Base-by-base conservation (phyloP, 2,888 invertebrate species). In the Globia sparganii region DNA sequence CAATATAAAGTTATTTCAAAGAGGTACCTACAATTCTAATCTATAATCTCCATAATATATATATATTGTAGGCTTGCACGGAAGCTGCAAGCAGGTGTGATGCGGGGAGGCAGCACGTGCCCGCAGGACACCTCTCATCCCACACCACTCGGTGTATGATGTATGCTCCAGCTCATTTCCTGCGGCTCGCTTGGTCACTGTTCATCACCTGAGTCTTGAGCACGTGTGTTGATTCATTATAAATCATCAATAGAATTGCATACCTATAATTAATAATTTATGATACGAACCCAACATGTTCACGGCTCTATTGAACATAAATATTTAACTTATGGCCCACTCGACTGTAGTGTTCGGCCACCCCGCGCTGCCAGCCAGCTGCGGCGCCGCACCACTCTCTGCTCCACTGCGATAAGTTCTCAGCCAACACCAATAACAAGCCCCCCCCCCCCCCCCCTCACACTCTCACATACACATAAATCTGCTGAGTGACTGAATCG, bases 381-480 rank as follows among this genome's bases (percentile, higher is more conserved):
- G 28, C 65, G 28, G 40, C 43, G 28, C 28, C 43, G 28, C 31
- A 25, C 4, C 66, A 25, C 31, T 46, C 46, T 70, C 69, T 49
- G 58, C 34, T n/a, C 56, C 15, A 49, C 58, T 46, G 58, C 56
- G 67, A 84, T 58, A 62, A 80, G 80, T 28, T 67, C 25, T 61
- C 40, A 59, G 46, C 28, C 70, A 64, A 77, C 37, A 77, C 66
- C 77, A 85, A 70, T 75, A 79, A 67, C 67, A 76, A 74, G 62
- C 18, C 15, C 28, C 40, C 5, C 9, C 8, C 31, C 28, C 9
- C 4, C 3, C n/a, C 21, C 56, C 21, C 40, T 43, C 31, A 28
- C 53, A 68, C 25, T 81, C 59, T 53, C 70, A 78, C 85, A 78
- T 81, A 81, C 72, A 87, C 77, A 85, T 87, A 85, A 86, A 77